A percentile compares a stretch with the other conserved stretches of the same genome.
phyloP scores from a whole-genome alignment of 2,888 invertebrate genomes.

The Myopa tessellatipennis region DNA sequence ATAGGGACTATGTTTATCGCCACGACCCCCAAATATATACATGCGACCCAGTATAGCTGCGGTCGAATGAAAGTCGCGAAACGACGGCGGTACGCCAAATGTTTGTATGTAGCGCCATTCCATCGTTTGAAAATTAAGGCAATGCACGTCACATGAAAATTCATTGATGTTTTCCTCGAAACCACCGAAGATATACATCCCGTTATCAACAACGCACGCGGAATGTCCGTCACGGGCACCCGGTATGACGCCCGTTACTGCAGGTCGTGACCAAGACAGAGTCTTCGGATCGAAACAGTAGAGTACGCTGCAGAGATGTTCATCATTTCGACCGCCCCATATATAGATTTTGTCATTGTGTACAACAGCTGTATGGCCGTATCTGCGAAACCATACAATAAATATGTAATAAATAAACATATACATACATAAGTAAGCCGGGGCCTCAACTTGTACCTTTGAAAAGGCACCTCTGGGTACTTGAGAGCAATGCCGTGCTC shows the following conservation, averaged over 20 bases:
- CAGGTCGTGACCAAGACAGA: constrained; percentile 76
- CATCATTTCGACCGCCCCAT: constrained; percentile 94
- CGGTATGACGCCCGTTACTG: constrained; percentile 78
- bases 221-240: constrained; percentile 92
- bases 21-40: constrained; percentile 92
- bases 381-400: constrained; percentile 62
- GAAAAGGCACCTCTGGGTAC: constrained; percentile 77
- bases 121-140: constrained; percentile 78
- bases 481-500: constrained; percentile 66
- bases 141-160: constrained; percentile 84
- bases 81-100: constrained; percentile 75
- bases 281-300: constrained; percentile 84
- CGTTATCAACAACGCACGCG: constrained; percentile 81
- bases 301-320: constrained; percentile 78
- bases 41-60: constrained; percentile 81
- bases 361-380: constrained; percentile 91
- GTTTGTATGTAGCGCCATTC: constrained; percentile 77
- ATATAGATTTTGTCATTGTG: constrained; percentile 80
- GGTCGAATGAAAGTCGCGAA: constrained; percentile 91
- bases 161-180: constrained; percentile 86
- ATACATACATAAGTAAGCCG: neutral
- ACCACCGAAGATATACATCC: constrained; percentile 92
- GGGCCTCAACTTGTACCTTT: constrained; percentile 65
- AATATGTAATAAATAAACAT: neutral
- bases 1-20: constrained; percentile 76